phyloP scores from a whole-genome alignment of 1,140 invertebrate species.

The Campoletis sonorensis region DNA sequence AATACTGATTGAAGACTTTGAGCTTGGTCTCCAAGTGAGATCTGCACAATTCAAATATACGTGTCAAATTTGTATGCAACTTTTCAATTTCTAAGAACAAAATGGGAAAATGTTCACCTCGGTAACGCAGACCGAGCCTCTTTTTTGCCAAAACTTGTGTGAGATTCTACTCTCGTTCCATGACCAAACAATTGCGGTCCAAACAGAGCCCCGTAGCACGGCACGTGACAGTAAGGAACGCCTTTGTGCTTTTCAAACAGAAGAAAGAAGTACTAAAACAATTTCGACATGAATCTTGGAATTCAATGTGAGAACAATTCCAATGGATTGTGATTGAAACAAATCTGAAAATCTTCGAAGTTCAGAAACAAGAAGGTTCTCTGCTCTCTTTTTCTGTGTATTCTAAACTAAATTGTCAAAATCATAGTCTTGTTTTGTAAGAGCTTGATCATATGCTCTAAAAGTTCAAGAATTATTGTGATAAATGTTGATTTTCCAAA shows the following conservation, averaged over 20 bases:
- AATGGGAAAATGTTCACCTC: constrained; percentile 57
- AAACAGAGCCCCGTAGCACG: constrained; percentile 92
- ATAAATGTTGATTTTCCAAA: no score
- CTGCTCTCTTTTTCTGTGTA: no score
- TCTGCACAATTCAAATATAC: constrained; percentile 67
- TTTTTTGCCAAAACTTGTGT: constrained; percentile 89
- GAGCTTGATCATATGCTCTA: no score
- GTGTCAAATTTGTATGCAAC: background rate
- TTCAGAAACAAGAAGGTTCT: no score
- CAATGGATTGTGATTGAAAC: no score
- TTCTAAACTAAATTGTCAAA: no score
- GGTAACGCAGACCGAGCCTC: constrained; percentile 76
- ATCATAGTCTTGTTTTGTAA: no score
- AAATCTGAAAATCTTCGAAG: no score
- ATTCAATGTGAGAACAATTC: no score
- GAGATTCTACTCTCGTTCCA: constrained; percentile 90
- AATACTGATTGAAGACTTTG: constrained; percentile 88
- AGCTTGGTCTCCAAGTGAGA: constrained; percentile 88
- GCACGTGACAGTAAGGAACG: constrained; percentile 93
- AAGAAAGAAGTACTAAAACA: no score
- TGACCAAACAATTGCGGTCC: constrained; percentile 92
- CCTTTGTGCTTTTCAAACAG: constrained; percentile 96
- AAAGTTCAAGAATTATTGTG: no score
- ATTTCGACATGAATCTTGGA: no score
- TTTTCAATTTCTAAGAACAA: background rate